These are phyloP conservation scores for Dendrolimus punctatus DNA, from an alignment of 1,140 invertebrate genomes.

Conservation along the genomic window DNA sequence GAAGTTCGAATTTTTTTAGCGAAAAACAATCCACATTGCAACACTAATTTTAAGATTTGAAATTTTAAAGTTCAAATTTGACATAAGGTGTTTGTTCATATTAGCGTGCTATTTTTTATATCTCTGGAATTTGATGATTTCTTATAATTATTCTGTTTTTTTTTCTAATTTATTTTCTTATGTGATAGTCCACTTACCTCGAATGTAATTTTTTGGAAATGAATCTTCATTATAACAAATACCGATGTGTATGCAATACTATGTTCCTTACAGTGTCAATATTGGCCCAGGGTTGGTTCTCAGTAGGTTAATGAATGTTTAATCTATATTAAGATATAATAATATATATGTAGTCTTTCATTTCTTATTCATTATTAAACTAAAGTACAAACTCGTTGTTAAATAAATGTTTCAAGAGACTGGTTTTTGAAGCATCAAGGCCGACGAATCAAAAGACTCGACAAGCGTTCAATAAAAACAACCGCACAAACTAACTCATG, in stretches of 20 bases:
- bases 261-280: conserved; percentile 30
- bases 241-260: conserved; percentile 27
- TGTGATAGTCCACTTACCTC: conserved; percentile 62
- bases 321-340: conserved; percentile 24
- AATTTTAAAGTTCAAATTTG: conserved; percentile 68
- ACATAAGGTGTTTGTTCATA: conserved; percentile 63
- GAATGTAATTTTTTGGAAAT: conserved; percentile 55
- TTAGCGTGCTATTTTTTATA: conserved; percentile 56
- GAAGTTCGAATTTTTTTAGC: conserved; percentile 8
- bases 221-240: conserved; percentile 52
- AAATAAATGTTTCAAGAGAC: conserved; percentile 2
- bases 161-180: conserved; percentile 62
- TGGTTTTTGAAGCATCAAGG: too few species aligned
- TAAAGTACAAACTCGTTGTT: conserved; percentile 8
- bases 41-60: conserved; percentile 58
- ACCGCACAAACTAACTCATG: too few species aligned
- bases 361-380: neutral
- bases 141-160: conserved; percentile 49
- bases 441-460: too few species aligned
- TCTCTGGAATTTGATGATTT: conserved; percentile 56
- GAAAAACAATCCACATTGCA: conserved; percentile 36
- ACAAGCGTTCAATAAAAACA: too few species aligned
- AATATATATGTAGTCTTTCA: conserved; percentile 2
- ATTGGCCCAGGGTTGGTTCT: too few species aligned
- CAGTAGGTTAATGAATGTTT: too few species aligned